phyloP scores from a whole-genome alignment of 1,140 invertebrate species.

The Pseudachorutes palmiensis region DNA sequence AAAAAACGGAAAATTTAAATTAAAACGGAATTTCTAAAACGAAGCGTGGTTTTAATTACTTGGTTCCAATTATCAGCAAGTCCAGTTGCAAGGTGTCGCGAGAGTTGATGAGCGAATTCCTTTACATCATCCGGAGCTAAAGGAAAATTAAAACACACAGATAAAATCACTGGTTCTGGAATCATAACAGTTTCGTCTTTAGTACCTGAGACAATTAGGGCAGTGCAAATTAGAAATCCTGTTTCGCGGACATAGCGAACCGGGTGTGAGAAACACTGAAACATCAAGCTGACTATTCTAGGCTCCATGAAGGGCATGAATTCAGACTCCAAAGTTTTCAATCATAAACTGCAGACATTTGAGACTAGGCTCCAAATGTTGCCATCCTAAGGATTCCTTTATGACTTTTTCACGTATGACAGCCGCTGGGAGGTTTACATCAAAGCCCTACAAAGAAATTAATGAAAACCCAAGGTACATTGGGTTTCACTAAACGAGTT shows the following conservation, averaged over 20 bases:
- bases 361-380: constrained; percentile 52
- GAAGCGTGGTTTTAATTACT: constrained; percentile 19
- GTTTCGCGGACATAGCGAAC: constrained; percentile 53
- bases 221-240: constrained; percentile 49
- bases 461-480: too few relatives aligned
- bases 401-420: constrained; percentile 14
- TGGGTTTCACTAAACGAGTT: constrained; percentile 40
- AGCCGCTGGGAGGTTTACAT: not conserved
- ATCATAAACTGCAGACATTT: constrained; percentile 51
- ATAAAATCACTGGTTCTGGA: not conserved
- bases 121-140: constrained; percentile 35
- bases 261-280: constrained; percentile 46
- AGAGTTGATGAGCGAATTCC: constrained; percentile 46
- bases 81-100: constrained; percentile 45
- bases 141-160: constrained; percentile 12
- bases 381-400: constrained; percentile 49
- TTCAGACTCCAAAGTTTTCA: constrained; percentile 44
- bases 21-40: constrained; percentile 1
- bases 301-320: constrained; percentile 46
- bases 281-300: constrained; percentile 48
- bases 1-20: not conserved
- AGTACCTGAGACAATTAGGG: constrained; percentile 46
- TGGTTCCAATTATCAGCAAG: constrained; percentile 54
- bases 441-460: constrained; percentile 10
- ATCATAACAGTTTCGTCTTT: constrained; percentile 16